phyloP scores from a whole-genome alignment of 1,140 invertebrate genomes.

The Saxidomus purpurata region DNA sequence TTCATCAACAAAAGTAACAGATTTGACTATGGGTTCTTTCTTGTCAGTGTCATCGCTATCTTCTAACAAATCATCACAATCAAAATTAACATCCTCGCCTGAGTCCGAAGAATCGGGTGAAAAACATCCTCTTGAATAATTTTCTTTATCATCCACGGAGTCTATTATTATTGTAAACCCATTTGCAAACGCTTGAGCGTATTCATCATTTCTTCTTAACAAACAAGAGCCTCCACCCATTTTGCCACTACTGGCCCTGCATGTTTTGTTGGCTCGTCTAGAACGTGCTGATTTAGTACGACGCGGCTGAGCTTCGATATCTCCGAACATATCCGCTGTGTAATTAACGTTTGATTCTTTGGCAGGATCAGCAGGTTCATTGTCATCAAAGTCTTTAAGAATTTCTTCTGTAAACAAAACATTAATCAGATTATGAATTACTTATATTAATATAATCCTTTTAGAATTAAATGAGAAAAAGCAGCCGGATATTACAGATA shows the following conservation, averaged over 20 bases:
- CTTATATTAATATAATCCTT: too few relatives aligned
- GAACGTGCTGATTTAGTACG: neutral
- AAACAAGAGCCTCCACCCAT: slow-evolving; percentile 17
- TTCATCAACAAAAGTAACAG: slow-evolving; percentile 5
- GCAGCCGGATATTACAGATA: too few relatives aligned
- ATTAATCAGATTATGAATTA: too few relatives aligned
- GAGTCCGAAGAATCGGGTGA: slow-evolving; percentile 6
- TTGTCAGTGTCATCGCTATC: slow-evolving; percentile 8
- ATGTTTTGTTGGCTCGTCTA: neutral
- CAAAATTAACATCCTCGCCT: neutral
- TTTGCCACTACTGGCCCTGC: neutral
- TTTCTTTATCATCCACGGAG: slow-evolving; percentile 36
- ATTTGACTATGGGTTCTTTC: slow-evolving; percentile 31
- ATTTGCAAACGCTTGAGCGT: slow-evolving; percentile 46
- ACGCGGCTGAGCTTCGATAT: slow-evolving; percentile 34
- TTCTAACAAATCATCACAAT: slow-evolving; percentile 10
- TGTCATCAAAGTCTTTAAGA: neutral
- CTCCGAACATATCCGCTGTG: slow-evolving; percentile 60
- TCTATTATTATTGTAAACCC: slow-evolving; percentile 58
- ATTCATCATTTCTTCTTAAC: slow-evolving; percentile 29
- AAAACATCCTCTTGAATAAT: neutral
- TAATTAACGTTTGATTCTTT: neutral
- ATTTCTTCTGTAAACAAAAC: slow-evolving; percentile 9
- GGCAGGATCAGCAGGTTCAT: neutral
- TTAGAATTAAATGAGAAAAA: too few relatives aligned